Conservation (phyloP, 2,113 vertebrate species). For the Campylomormyrus tamandua region DNA sequence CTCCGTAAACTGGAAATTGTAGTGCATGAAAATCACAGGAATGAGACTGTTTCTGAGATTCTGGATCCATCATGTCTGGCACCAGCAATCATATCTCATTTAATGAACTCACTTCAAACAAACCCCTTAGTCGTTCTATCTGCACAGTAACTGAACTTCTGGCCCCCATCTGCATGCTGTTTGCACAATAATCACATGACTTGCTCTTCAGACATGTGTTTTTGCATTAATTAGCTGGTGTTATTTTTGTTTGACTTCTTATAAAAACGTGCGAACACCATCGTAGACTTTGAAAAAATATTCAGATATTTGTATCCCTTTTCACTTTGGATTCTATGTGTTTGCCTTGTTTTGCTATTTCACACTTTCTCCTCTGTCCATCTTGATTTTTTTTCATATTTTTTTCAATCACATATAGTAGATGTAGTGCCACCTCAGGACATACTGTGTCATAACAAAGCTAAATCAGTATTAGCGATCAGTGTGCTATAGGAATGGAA, state of each 20-base stretch:
- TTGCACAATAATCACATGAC: background rate
- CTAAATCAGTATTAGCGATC: background rate
- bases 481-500: conserved; percentile 7
- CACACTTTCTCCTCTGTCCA: background rate
- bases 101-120: background rate
- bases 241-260: background rate
- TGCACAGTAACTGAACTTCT: background rate
- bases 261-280: background rate
- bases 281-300: background rate
- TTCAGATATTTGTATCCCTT: background rate
- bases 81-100: background rate
- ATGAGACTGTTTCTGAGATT: background rate
- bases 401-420: background rate
- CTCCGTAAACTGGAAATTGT: background rate
- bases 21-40: background rate
- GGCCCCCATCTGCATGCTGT: background rate
- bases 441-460: background rate
- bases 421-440: background rate
- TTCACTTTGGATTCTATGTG: background rate
- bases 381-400: background rate
- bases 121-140: background rate
- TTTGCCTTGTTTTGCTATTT: background rate
- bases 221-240: background rate
- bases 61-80: background rate
- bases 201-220: background rate